A percentile compares a stretch with the other conserved stretches of the same genome.
phyloP scores from a whole-genome alignment of 1,140 invertebrate species.

The Halictus rubicundus region DNA sequence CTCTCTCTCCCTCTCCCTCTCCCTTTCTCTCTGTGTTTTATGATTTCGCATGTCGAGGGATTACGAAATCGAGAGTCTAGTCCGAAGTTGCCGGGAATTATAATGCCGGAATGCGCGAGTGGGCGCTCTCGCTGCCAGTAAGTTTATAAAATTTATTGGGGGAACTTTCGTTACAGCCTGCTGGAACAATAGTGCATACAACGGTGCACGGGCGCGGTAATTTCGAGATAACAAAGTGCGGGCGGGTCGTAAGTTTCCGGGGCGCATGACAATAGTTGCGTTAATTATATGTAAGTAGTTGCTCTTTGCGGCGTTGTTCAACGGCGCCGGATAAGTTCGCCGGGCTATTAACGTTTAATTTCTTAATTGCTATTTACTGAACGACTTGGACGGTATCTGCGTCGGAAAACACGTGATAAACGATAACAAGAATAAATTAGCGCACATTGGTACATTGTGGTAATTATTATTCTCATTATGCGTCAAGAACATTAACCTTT shows the following conservation, averaged over 20 bases:
- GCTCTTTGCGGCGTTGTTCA: neutral
- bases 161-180: conserved; percentile 24
- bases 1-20: no score
- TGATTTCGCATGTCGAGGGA: neutral
- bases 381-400: no score
- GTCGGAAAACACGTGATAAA: no score
- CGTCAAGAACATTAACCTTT: no score
- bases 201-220: conserved; percentile 27
- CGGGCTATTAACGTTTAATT: no score
- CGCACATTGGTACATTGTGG: no score
- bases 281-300: conserved; percentile 19
- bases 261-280: neutral
- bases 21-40: neutral
- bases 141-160: conserved; percentile 33
- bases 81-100: neutral
- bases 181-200: conserved; percentile 20
- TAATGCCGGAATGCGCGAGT: neutral
- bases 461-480: no score
- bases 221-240: conserved; percentile 16
- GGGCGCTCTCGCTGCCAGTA: neutral
- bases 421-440: no score
- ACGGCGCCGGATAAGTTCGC: neutral
- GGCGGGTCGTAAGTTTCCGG: conserved; percentile 18
- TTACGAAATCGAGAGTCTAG: neutral
- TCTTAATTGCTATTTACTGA: no score